Evolutionary conservation across 2,797 vertebrate genomes (phyloP), one percentile per base, ranked within the genome.

Genomic region (Acrossocheilus wenchowensis): DNA sequence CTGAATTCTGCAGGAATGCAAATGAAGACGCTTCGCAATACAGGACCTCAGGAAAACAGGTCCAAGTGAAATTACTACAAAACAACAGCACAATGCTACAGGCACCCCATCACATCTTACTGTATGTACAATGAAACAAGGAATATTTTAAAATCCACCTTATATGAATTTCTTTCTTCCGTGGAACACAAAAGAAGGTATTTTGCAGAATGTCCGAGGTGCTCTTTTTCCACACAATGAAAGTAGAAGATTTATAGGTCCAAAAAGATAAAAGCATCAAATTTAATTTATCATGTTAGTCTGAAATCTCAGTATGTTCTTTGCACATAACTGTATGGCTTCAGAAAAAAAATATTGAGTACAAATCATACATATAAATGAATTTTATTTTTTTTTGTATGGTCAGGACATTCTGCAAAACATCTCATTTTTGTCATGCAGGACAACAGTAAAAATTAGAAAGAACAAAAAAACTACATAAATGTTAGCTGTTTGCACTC

Each of bases 1-100:
- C 74, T 26, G 73, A 73, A 78, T 12, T 79, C 71, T 60, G 21
- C 45, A 78, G 87, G 84, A 88, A 88, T 86, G 83, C 69, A 83
- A 83, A 83, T 62, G n/a, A 39, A 81, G 64, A 77, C 19, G 6
- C 68, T 43, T 75, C 54, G 30, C 30, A 68, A 34, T 68, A 36
- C 15, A 68, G 30, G 41, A 79, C 48, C 26, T 83, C 52, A 21
- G 54, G 52, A 84, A 81, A 84, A 78, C 48, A 66, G 74, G 43
- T 83, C 71, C 45, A 68, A 45, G 41, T 17, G 39, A 68, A 82
- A 72, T 71, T 34, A 74, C 72, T 48, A 68, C 26, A 52, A 19
- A 86, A 71, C 54, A 15, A 60, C 57, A 39, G 34, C 34, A 84
- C 62, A 45, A 66, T 14, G 68, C 43, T 66, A 83, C 43, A 5